phyloP scores from a whole-genome alignment of 2,113 vertebrate genomes.

The Pandion haliaetus region DNA sequence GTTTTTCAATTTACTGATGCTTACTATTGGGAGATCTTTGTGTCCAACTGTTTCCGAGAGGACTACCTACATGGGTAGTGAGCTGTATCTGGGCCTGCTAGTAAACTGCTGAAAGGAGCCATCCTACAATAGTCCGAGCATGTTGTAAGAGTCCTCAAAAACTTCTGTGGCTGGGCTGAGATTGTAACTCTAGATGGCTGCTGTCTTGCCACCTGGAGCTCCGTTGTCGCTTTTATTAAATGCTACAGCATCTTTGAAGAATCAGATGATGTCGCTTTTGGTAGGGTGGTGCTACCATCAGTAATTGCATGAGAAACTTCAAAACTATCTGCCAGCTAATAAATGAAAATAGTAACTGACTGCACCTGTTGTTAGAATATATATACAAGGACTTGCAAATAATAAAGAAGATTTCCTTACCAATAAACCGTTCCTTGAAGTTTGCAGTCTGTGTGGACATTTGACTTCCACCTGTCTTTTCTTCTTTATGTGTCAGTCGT shows the following conservation, averaged over 20 bases:
- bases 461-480: background rate
- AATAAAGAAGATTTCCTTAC: background rate
- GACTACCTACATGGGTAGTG: background rate
- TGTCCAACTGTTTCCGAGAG: background rate
- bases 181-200: background rate
- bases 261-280: background rate
- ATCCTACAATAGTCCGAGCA: background rate
- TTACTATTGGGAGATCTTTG: background rate
- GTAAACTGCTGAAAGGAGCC: background rate
- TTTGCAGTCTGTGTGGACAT: too few relatives aligned
- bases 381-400: background rate
- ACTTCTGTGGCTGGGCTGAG: background rate
- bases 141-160: background rate
- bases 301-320: background rate
- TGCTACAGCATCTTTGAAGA: background rate
- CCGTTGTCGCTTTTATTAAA: background rate
- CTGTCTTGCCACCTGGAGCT: background rate
- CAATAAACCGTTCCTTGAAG: background rate
- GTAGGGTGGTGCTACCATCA: background rate
- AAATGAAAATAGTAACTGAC: background rate
- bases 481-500: rapidly evolving
- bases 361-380: background rate
- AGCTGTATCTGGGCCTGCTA: background rate
- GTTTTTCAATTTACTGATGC: background rate
- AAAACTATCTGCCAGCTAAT: background rate